These are phyloP conservation scores for Gryllus bimaculatus DNA, from an alignment of 1,140 invertebrate genomes.

Conservation along the genomic window DNA sequence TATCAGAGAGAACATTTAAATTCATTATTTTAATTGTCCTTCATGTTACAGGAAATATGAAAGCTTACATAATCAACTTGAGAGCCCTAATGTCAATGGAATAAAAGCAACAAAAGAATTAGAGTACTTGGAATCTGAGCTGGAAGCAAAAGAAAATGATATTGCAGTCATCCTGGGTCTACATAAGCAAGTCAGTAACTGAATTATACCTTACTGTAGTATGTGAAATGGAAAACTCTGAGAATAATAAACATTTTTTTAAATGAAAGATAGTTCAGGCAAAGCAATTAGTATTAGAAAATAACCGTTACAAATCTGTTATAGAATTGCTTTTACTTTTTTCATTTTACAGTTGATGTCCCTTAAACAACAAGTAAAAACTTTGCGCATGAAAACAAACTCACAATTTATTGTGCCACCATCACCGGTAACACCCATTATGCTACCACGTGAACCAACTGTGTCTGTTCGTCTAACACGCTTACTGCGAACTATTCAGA, in stretches of 20 bases:
- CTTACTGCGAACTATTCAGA: background rate
- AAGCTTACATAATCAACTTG: slow-evolving; percentile 30
- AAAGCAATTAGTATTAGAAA: too few relatives aligned
- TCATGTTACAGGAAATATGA: slow-evolving; percentile 37
- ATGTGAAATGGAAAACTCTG: too few relatives aligned
- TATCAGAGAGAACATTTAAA: too few relatives aligned
- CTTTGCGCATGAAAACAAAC: background rate
- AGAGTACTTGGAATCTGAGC: slow-evolving; percentile 33
- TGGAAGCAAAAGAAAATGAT: slow-evolving; percentile 41
- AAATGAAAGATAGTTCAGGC: too few relatives aligned
- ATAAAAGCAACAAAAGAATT: slow-evolving; percentile 32
- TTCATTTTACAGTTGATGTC: background rate
- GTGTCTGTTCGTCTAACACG: background rate
- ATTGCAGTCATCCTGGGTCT: slow-evolving; percentile 39
- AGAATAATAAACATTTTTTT: too few relatives aligned
- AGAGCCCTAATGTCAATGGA: slow-evolving; percentile 28
- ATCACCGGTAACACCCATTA: background rate
- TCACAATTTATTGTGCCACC: background rate
- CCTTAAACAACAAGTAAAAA: background rate
- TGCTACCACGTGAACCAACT: background rate
- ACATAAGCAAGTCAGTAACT: slow-evolving; percentile 36
- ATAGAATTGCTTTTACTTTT: background rate
- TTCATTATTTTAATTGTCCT: background rate
- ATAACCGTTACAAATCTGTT: background rate
- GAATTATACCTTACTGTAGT: too few relatives aligned